A percentile compares a stretch with the other conserved stretches of the same genome.
Evolutionary conservation across 2,797 vertebrate genomes (phyloP).

Genomic region (Alcedo quadribrachys): DNA sequence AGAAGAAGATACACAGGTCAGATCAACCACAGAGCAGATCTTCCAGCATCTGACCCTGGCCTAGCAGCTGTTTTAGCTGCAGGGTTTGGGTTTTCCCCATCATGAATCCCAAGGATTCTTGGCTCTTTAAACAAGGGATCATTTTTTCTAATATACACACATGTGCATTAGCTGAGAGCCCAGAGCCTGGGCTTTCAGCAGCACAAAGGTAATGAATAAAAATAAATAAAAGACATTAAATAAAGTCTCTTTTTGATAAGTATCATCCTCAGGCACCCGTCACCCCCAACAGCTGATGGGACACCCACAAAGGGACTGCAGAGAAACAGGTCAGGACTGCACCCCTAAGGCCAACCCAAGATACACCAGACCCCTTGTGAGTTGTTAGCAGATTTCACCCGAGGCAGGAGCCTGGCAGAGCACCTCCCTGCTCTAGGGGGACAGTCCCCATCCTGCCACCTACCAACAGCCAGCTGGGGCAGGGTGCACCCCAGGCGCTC

Average conservation of each 20-base stretch:
- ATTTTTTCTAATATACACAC: neutral
- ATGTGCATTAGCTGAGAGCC: no score
- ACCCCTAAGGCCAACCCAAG: neutral
- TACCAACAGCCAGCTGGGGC: slow-evolving; percentile 96
- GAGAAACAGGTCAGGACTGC: neutral
- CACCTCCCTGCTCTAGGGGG: neutral
- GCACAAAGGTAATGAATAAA: neutral
- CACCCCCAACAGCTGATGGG: neutral
- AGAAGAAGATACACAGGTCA: fast-evolving
- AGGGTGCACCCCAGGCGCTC: slow-evolving; percentile 95
- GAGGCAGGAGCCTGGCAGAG: neutral
- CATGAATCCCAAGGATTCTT: neutral
- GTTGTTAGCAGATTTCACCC: neutral
- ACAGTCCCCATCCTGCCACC: neutral
- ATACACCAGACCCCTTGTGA: neutral
- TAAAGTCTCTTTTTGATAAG: no score
- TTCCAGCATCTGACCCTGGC: neutral
- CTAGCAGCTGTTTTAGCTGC: neutral
- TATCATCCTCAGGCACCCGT: fast-evolving
- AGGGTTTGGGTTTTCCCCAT: neutral
- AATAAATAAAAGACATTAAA: no score
- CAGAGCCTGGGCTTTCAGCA: neutral
- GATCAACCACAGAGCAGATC: neutral
- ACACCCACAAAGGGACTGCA: fast-evolving
- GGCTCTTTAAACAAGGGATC: neutral